Evolutionary conservation across 1,140 invertebrate genomes (phyloP), one percentile per base, ranked within the genome.

Genomic region (Portunus trituberculatus): DNA sequence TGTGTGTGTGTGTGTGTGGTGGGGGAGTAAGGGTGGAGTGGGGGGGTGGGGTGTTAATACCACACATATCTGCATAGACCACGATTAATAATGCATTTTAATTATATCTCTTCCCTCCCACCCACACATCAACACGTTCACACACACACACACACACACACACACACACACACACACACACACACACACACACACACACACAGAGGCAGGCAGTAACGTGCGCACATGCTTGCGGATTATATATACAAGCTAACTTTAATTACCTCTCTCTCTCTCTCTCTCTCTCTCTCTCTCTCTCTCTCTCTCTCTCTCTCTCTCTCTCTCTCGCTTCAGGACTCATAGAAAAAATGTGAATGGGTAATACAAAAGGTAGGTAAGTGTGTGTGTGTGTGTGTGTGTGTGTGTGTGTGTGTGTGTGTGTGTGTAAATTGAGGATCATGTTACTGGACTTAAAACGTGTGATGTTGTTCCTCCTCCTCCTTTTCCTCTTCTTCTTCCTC

Each of bases 111-210:
- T 32, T 84, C 31, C 14, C 83, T 84, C 31, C 14, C 83, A 16
- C 31, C 83, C 83, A 12, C 83, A 12, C 31, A 10, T 12, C 28
- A 29, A 84, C 83, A 84, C 83, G n/a, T n/a, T 8, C 83, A 84
- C 83, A 84, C 83, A 84, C 83, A 84, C 83, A 84, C 83, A 84
- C 83, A 84, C 83, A 84, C 83, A 84, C 83, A 84, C 83, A 84
- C 83, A 84, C 83, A 84, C 31, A 84, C 25, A 25, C 39, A 28
- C 25, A 28, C 31, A 84, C 83, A 20, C 83, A 84, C 76, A 82
- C 76, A 82, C 76, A 82, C 76, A 82, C 76, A 82, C 76, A 82
- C 76, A 84, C 83, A 84, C 83, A 84, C 83, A 84, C 31, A 84
- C 31, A 82, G 1, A 82, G 16, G 28, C 28, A 82, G 16, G 28